Conservation (phyloP, 2,888 invertebrate genomes). For the Hyles lineata region DNA sequence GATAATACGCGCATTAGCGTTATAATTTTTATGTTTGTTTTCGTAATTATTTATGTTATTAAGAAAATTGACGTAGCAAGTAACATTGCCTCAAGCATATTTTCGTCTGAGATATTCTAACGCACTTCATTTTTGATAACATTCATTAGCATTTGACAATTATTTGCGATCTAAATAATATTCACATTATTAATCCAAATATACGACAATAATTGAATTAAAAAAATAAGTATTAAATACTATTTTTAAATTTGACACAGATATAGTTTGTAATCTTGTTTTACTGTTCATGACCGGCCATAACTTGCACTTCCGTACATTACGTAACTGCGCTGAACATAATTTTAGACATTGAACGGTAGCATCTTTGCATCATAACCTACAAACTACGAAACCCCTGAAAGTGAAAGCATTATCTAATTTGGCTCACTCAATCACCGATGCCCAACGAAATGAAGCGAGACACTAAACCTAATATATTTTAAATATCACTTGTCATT, state of each 20-base stretch:
- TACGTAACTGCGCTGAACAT: not conserved
- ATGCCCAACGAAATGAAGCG: constrained; percentile 59
- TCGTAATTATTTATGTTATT: constrained; percentile 2
- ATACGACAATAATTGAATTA: too few relatives aligned
- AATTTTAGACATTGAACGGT: not conserved
- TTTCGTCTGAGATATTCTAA: too few relatives aligned
- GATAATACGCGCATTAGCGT: constrained; percentile 14
- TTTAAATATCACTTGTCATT: constrained; percentile 80
- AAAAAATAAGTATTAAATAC: too few relatives aligned
- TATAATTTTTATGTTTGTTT: not conserved
- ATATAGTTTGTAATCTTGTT: not conserved
- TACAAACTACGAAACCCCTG: constrained; percentile 44
- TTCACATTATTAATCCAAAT: too few relatives aligned
- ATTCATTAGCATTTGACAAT: too few relatives aligned
- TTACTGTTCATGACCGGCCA: not conserved
- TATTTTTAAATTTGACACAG: not conserved
- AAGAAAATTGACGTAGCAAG: not conserved
- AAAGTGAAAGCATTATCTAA: constrained; percentile 79
- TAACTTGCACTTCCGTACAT: not conserved
- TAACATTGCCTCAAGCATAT: too few relatives aligned
- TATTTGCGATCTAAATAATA: too few relatives aligned
- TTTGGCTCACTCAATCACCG: constrained; percentile 77
- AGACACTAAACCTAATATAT: constrained; percentile 71
- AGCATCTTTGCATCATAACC: not conserved
- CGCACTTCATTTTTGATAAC: too few relatives aligned